A percentile compares a stretch with the other conserved stretches of the same genome.
Conservation (phyloP, 1,140 invertebrate genomes). For the Eciton burchellii region DNA sequence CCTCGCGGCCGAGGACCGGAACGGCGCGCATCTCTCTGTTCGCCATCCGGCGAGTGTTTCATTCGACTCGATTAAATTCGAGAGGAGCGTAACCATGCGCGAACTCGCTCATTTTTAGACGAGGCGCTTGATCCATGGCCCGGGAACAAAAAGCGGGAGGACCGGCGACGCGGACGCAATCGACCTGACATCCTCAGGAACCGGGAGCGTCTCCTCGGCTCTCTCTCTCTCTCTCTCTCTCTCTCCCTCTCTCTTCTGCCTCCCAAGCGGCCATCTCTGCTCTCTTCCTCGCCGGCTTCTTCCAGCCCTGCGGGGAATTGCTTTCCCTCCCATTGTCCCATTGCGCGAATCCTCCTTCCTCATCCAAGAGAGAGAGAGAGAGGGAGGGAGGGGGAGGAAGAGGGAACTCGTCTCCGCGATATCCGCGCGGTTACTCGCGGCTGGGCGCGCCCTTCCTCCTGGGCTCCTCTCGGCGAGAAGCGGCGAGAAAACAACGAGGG, state of each 20-base stretch:
- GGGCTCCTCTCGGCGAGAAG: neutral
- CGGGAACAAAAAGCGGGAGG: constrained; percentile 35
- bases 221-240: neutral
- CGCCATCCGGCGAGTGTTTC: constrained; percentile 26
- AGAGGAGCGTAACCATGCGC: neutral
- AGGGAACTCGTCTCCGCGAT: constrained; percentile 38
- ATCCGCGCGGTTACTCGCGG: constrained; percentile 37
- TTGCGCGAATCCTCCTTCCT: constrained; percentile 42
- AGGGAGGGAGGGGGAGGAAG: too few relatives aligned
- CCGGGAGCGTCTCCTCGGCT: constrained; percentile 31
- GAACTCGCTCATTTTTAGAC: constrained; percentile 28
- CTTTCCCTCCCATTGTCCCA: constrained; percentile 51
- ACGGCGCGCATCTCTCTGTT: neutral
- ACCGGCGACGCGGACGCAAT: constrained; percentile 38
- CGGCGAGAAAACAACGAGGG: neutral
- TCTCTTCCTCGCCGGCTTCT: neutral
- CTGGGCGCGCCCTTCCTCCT: constrained; percentile 11
- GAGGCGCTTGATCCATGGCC: constrained; percentile 26
- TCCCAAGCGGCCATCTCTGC: too few relatives aligned
- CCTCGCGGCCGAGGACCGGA: constrained; percentile 27
- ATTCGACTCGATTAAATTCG: constrained; percentile 72
- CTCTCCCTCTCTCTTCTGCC: neutral
- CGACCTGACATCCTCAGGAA: constrained; percentile 69
- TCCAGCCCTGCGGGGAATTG: constrained; percentile 43
- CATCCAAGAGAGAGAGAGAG: constrained; percentile 3